Base-by-base conservation (phyloP, 2,888 invertebrate species). In the Aricia artaxerxes region DNA sequence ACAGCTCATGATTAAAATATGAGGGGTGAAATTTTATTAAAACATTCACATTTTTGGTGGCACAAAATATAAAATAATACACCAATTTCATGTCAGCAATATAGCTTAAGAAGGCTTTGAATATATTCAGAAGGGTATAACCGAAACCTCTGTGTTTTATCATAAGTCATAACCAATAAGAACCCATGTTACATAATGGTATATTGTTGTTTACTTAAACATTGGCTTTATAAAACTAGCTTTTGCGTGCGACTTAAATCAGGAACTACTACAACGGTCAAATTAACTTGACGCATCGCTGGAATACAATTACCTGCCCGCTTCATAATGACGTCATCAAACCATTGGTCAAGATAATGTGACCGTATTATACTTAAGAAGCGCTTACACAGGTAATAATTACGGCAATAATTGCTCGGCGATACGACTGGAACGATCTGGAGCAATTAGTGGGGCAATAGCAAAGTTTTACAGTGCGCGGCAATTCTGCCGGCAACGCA, bases 81-180 rank as follows among this genome's bases (percentile, higher is more conserved):
- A 64, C 64, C 64, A 64, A 31, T 64, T 64, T 64, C 11, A 9
- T 31, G 31, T 64, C 64, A 64, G 64, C 24, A 64, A 64, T 64
- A 64, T 31, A 64, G 64, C 64, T 9, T 64, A 31, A 64, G 24
- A 64, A 24, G 64, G 31, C 64, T 31, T 64, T 64, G 64, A 64
- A 64, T 64, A 64, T 31, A 64, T 31, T 31, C 31, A 7, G 31
- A 64, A 64, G 11, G 64, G 24, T 64, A 64, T 64, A 24, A 24
- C 64, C 9, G 11, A 64, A 64, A 64, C 31, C 64, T 11, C 24
- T 31, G 64, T 64, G 31, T 64, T 64, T 64, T 64, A 64, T 64
- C 64, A 64, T 64, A 64, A 64, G 31, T 64, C 64, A 64, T 64
- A 64, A 64, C 24, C 64, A 31, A 64, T 64, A 31, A 64, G 64